Evolutionary conservation across 2,797 vertebrate species (phyloP).

Genomic region (Lepilemur septentrionalis): DNA sequence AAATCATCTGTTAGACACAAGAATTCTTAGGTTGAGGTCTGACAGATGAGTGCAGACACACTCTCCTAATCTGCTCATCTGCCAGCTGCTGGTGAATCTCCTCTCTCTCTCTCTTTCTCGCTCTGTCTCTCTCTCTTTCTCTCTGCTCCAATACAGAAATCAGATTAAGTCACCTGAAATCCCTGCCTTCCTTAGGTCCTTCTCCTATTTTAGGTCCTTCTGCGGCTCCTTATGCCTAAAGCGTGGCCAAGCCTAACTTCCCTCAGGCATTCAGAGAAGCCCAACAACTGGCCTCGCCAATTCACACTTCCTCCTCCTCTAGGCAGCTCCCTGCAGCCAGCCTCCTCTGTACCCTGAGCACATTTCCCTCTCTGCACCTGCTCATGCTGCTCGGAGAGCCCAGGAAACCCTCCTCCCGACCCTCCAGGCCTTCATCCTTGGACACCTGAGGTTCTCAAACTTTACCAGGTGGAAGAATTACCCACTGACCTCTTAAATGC

Average conservation of each 20-base stretch:
- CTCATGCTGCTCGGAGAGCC: not conserved
- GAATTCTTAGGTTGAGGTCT: not conserved
- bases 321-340: fast-evolving
- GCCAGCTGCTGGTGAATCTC: not conserved
- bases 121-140: not conserved
- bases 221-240: not conserved
- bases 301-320: not conserved
- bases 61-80: not conserved
- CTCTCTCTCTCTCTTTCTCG: not conserved
- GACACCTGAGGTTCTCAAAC: not conserved
- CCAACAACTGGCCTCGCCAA: too few species aligned
- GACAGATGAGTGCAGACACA: not conserved
- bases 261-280: not conserved
- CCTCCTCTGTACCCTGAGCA: not conserved
- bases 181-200: not conserved
- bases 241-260: not conserved
- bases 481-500: not conserved
- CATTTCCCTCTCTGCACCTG: not conserved
- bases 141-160: not conserved
- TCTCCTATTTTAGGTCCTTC: not conserved
- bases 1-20: not conserved
- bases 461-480: not conserved
- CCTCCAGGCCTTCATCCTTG: not conserved
- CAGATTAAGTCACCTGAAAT: not conserved
- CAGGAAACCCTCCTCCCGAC: fast-evolving